phyloP scores from a whole-genome alignment of 1,140 invertebrate genomes.

The Pachypsylla venusta region DNA sequence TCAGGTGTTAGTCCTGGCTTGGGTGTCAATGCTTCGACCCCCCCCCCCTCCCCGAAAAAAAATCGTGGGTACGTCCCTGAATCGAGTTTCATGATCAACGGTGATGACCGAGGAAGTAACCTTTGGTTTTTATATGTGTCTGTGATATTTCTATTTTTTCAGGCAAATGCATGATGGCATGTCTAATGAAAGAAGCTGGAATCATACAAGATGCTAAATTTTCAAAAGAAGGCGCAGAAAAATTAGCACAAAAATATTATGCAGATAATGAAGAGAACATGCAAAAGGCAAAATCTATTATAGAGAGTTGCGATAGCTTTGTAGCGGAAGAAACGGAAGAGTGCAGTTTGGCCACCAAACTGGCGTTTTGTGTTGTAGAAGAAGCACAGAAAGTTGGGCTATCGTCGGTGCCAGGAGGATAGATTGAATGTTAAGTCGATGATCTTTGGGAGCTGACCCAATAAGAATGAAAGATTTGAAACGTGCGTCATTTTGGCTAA shows the following conservation, averaged over 20 bases:
- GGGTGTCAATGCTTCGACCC: no score
- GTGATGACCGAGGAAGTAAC: no score
- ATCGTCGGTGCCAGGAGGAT: background rate
- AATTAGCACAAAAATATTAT: constrained; percentile 17
- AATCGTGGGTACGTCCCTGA: no score
- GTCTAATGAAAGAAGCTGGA: constrained; percentile 18
- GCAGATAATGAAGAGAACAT: constrained; percentile 11
- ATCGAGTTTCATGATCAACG: no score
- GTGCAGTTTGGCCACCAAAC: constrained; percentile 15
- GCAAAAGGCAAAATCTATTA: constrained; percentile 17
- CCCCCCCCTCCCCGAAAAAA: no score
- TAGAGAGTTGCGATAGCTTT: constrained; percentile 16
- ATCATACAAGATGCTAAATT: constrained; percentile 18
- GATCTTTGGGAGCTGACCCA: no score
- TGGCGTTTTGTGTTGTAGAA: constrained; percentile 18
- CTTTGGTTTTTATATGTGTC: no score
- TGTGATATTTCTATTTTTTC: background rate
- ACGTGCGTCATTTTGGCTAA: no score
- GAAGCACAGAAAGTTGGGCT: constrained; percentile 17
- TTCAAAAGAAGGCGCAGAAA: constrained; percentile 16
- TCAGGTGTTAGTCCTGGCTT: no score
- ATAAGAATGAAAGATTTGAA: no score
- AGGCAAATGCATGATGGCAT: constrained; percentile 20
- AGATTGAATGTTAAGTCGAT: no score
- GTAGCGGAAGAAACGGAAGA: constrained; percentile 16